A percentile compares a stretch with the other conserved stretches of the same genome.
phyloP scores from a whole-genome alignment of 35 echinoderm and acorn worm species.

The Heliocidaris erythrogramma region DNA sequence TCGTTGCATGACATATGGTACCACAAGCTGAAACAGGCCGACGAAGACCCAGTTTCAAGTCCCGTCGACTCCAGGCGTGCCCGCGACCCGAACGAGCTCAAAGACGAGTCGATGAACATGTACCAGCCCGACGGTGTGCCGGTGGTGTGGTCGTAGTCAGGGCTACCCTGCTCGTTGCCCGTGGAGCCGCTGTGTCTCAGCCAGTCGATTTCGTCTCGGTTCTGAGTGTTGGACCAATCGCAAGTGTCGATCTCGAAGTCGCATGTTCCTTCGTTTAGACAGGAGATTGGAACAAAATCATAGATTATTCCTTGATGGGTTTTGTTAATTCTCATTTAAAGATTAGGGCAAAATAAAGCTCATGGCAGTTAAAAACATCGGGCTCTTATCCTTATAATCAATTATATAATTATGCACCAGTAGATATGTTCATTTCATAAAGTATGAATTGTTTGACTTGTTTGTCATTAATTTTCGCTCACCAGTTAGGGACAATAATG shows the following conservation, averaged over 20 bases:
- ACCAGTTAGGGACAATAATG: too few relatives aligned
- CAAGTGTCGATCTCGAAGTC: slow-evolving; percentile 68
- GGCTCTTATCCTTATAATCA: too few relatives aligned
- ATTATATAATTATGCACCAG: too few relatives aligned
- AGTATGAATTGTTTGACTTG: too few relatives aligned
- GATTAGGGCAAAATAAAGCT: too few relatives aligned
- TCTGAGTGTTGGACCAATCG: slow-evolving; percentile 66
- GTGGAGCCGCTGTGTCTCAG: slow-evolving; percentile 63
- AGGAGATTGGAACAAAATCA: not conserved
- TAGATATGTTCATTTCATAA: too few relatives aligned
- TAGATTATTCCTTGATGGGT: too few relatives aligned
- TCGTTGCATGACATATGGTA: not conserved
- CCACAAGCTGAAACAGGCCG: slow-evolving; percentile 20
- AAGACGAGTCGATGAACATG: slow-evolving; percentile 72
- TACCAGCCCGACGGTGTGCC: slow-evolving; percentile 69
- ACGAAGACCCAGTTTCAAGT: not conserved
- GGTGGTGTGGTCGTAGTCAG: slow-evolving; percentile 62
- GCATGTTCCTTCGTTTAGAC: slow-evolving; percentile 9
- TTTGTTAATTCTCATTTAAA: too few relatives aligned
- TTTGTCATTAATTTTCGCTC: too few relatives aligned
- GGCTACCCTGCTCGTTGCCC: slow-evolving; percentile 51
- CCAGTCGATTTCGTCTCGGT: slow-evolving; percentile 80
- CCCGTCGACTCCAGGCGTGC: slow-evolving; percentile 56
- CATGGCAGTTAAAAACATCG: too few relatives aligned
- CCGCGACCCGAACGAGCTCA: slow-evolving; percentile 32